phyloP scores from a whole-genome alignment of 2,797 vertebrate genomes.

The Hyperoplus lanceolatus region DNA sequence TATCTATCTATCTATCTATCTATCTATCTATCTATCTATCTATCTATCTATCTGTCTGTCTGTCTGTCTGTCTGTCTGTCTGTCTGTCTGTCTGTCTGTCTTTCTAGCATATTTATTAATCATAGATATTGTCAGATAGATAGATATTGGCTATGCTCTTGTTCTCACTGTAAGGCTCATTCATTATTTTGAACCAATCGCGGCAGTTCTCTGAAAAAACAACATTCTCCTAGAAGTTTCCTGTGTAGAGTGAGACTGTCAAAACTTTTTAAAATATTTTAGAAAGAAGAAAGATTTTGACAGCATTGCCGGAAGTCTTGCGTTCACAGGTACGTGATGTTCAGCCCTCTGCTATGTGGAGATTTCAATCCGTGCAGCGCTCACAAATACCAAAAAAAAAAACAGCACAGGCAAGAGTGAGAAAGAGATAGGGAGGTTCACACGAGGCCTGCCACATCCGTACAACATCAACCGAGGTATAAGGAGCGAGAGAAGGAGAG shows the following conservation, averaged over 20 bases:
- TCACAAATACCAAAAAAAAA: conserved; percentile 18
- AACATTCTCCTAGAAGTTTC: conserved; percentile 20
- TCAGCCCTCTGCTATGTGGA: conserved; percentile 35
- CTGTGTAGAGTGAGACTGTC: conserved; percentile 17
- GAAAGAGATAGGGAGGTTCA: conserved; percentile 46
- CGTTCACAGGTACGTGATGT: conserved; percentile 69
- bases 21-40: no score
- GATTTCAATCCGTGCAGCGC: conserved; percentile 47
- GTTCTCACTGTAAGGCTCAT: no score
- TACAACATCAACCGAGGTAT: conserved; percentile 18
- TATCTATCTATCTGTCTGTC: no score
- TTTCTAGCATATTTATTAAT: no score
- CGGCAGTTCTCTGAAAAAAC: no score
- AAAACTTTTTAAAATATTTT: conserved; percentile 49
- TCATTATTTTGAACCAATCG: no score
- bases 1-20: no score
- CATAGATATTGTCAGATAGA: no score
- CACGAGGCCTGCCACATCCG: conserved; percentile 60
- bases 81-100: no score
- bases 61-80: no score
- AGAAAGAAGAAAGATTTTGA: conserved; percentile 53
- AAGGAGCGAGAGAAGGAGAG: background rate
- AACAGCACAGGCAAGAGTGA: conserved; percentile 38
- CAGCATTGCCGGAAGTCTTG: conserved; percentile 55
- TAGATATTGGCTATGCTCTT: no score